These are phyloP conservation scores for Prinia subflava DNA, from an alignment of 2,113 vertebrate species.

Conservation along the genomic window DNA sequence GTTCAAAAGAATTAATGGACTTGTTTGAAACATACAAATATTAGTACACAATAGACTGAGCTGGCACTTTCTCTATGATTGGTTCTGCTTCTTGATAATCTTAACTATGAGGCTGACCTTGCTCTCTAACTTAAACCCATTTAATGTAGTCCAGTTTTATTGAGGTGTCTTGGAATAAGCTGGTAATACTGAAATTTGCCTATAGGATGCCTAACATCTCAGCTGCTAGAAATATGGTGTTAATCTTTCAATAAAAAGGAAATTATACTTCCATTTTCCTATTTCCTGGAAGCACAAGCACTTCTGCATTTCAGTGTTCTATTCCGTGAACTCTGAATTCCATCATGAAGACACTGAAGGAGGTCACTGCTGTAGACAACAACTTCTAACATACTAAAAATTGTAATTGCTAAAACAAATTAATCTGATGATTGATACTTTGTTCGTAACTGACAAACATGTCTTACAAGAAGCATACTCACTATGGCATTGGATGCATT, in stretches of 20 bases:
- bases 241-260: background rate
- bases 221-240: background rate
- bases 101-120: background rate
- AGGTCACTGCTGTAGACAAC: background rate
- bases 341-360: background rate
- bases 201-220: background rate
- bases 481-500: background rate
- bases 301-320: background rate
- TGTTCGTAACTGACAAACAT: background rate
- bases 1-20: background rate
- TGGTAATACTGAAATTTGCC: background rate
- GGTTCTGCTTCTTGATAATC: background rate
- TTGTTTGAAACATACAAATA: background rate
- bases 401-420: background rate
- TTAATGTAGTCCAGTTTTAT: background rate
- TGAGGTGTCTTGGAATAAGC: background rate
- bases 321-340: background rate
- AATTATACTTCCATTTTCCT: background rate
- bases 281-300: background rate
- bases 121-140: background rate
- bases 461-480: background rate
- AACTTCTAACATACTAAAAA: background rate
- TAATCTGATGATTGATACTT: background rate
- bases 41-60: background rate
- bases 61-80: background rate